Evolutionary conservation across 2,797 vertebrate species (phyloP).

Genomic region (Chaunax sp.): DNA sequence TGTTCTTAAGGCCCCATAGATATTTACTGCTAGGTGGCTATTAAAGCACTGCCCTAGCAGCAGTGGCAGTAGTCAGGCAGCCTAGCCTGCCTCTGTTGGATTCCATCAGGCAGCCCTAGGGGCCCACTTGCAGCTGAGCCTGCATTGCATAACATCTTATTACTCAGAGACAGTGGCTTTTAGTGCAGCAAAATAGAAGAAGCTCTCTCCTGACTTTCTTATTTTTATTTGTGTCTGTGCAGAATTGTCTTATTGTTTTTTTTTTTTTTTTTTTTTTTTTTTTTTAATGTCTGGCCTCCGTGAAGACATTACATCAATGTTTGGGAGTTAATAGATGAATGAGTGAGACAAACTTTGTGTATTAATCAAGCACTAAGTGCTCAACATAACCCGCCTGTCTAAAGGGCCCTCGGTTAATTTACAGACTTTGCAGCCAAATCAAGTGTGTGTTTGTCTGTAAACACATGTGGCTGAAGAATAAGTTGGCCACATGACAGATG

Average conservation of each 20-base stretch:
- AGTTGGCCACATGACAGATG: conserved; percentile 3
- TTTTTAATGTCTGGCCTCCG: conserved; percentile 72
- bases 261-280: too few relatives aligned
- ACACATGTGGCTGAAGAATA: background rate
- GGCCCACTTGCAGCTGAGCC: conserved; percentile 70
- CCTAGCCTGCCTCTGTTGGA: conserved; percentile 56
- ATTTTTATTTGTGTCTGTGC: conserved; percentile 69
- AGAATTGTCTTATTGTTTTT: conserved; percentile 82
- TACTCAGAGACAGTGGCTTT: conserved; percentile 75
- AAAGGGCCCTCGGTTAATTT: conserved; percentile 17
- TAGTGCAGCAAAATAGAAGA: conserved; percentile 74
- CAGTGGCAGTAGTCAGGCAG: conserved; percentile 47
- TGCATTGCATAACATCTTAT: conserved; percentile 77
- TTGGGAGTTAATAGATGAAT: conserved; percentile 26
- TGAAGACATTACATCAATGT: conserved; percentile 78
- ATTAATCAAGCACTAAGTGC: conserved; percentile 23
- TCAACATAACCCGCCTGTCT: conserved; percentile 25
- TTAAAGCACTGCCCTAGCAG: conserved; percentile 61
- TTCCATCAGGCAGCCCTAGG: conserved; percentile 64
- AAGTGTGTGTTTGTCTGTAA: conserved; percentile 26
- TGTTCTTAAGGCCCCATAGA: conserved; percentile 39
- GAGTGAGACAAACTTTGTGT: conserved; percentile 38
- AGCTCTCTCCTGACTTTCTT: conserved; percentile 38
- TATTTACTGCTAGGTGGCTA: conserved; percentile 47
- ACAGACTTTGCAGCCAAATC: conserved; percentile 6